Evolutionary conservation across 2,888 invertebrate genomes (phyloP), one percentile per base, ranked within the genome.

Genomic region (Cybosia mesomella): DNA sequence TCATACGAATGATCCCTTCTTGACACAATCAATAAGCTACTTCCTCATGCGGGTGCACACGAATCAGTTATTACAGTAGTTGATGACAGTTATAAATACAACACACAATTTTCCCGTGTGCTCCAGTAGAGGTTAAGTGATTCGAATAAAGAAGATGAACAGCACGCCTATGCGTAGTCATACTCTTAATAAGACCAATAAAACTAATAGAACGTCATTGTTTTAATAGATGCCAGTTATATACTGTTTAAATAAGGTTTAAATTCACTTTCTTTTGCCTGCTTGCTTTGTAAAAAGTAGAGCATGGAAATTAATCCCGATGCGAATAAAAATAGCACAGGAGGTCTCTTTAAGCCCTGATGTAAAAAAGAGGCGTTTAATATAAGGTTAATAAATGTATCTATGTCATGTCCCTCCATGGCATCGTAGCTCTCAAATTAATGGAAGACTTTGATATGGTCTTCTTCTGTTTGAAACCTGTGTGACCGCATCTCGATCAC

Each of bases 21-120:
- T 86, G 86, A 85, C 84, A 88, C 89, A 87, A 92, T 90, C 91
- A 93, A 93, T 92, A 89, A 91, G 87, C 85, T 80, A 88, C 93
- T 93, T 94, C 94, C 94, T 92, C 84, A 92, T 94, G 92, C 94
- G 94, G 94, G 94, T 85, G 83, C 79, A 83, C 87, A 89, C 85
- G 85, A 83, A 88, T 89, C 88, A 84, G 87, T 91, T 90, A 92
- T 89, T 88, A 89, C 81, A 88, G 85, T 86, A 88, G 85, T 86
- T 90, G 92, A 91, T 90, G 93, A 93, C 93, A 91, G 91, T 88
- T 88, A 90, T 89, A 87, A 89, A 85, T 89, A 84, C 85, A 83
- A 89, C 87, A 89, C 85, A 84, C 68, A 83, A 85, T 90, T 89
- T 92, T 94, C 92, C 91, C 93, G 91, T 92, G 91, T 88, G 90